Conservation (phyloP, 2,888 invertebrate genomes). For the Ennomos erosarius region DNA sequence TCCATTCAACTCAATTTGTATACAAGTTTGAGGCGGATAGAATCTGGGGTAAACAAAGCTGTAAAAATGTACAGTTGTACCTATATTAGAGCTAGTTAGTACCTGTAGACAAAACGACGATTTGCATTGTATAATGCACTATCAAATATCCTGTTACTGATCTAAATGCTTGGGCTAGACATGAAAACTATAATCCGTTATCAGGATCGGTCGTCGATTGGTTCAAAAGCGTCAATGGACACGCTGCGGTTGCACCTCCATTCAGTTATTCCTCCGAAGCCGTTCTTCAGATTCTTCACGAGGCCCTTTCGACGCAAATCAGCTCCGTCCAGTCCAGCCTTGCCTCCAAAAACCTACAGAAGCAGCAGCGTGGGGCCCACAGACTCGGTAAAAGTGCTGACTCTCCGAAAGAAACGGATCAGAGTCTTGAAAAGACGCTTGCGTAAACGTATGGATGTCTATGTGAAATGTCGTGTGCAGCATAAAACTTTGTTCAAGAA, state of each 20-base stretch:
- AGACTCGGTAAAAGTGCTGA: conserved; percentile 74
- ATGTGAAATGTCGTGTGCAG: conserved; percentile 77
- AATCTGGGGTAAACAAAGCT: not conserved
- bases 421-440: conserved; percentile 71
- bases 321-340: conserved; percentile 87
- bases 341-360: conserved; percentile 82
- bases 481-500: conserved; percentile 61
- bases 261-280: conserved; percentile 82
- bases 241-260: conserved; percentile 84
- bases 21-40: conserved; percentile 7
- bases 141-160: not conserved
- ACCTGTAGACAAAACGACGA: no score
- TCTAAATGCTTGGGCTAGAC: conserved; percentile 17
- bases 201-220: conserved; percentile 83
- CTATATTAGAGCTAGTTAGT: no score
- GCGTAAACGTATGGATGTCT: conserved; percentile 75
- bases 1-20: conserved; percentile 13
- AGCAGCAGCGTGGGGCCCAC: conserved; percentile 81
- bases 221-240: conserved; percentile 80
- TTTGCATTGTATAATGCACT: not conserved
- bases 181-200: conserved; percentile 21
- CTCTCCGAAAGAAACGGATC: conserved; percentile 67
- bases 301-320: conserved; percentile 89
- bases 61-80: no score
- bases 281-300: conserved; percentile 87